A percentile compares a stretch with the other conserved stretches of the same genome.
Conservation (phyloP, 2,113 vertebrate genomes). For the Stercorarius parasiticus region DNA sequence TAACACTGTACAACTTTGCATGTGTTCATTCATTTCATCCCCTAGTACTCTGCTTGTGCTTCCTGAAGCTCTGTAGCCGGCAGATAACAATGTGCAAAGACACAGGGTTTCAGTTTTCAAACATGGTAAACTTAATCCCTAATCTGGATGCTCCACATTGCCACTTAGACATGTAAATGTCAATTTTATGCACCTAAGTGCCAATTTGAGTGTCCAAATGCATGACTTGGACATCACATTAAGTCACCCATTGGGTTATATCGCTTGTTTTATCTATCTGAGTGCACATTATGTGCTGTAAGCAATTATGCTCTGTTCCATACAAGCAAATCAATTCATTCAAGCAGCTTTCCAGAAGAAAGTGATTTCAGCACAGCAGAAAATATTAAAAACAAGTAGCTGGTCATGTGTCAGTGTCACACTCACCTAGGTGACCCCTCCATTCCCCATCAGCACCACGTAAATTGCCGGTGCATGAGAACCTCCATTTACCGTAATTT, state of each 20-base stretch:
- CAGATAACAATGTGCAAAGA: constrained; percentile 7
- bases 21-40: constrained; percentile 9
- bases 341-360: constrained; percentile 28
- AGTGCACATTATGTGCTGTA: constrained; percentile 38
- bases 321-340: constrained; percentile 51
- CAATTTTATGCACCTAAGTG: constrained; percentile 52
- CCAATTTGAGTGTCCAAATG: constrained; percentile 60
- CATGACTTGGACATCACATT: constrained; percentile 56
- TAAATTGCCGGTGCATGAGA: background rate
- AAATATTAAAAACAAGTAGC: constrained; percentile 40
- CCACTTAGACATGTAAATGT: constrained; percentile 52
- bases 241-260: constrained; percentile 38
- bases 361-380: constrained; percentile 34
- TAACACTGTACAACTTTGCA: background rate
- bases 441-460: background rate
- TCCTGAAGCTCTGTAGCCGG: background rate
- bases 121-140: constrained; percentile 6
- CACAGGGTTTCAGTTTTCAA: constrained; percentile 35
- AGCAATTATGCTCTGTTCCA: constrained; percentile 48
- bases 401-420: background rate
- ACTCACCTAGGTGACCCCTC: background rate
- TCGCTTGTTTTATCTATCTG: constrained; percentile 53
- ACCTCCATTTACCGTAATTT: constrained; percentile 1
- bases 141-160: constrained; percentile 54
- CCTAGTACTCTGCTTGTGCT: background rate